A percentile compares a stretch with the other conserved stretches of the same genome.
These are phyloP conservation scores for Hyposmocoma kahamanoa DNA, from an alignment of 1,140 invertebrate species.

Conservation along the genomic window DNA sequence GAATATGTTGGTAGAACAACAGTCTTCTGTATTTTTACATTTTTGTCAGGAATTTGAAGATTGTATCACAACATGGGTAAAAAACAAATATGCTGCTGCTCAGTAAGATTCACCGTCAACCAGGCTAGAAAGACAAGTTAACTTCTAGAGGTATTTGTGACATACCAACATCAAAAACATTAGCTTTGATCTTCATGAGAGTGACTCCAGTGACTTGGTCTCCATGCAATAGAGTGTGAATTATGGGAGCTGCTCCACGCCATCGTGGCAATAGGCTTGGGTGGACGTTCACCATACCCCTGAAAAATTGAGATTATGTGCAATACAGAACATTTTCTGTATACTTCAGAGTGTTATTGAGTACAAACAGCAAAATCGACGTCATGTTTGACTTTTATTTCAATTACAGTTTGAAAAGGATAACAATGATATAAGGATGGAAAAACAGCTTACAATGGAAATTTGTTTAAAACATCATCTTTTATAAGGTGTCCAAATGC, in stretches of 20 bases:
- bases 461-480: slow-evolving; percentile 47
- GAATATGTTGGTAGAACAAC: too few species aligned
- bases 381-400: background rate
- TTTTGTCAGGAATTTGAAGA: too few species aligned
- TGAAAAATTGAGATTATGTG: slow-evolving; percentile 54
- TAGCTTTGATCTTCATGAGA: slow-evolving; percentile 90
- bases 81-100: too few species aligned
- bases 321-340: background rate
- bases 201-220: slow-evolving; percentile 89
- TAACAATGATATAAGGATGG: background rate
- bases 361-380: background rate
- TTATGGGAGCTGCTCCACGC: slow-evolving; percentile 92
- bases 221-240: slow-evolving; percentile 84
- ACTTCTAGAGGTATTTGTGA: slow-evolving; percentile 10
- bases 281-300: slow-evolving; percentile 95
- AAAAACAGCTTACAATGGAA: slow-evolving; percentile 51
- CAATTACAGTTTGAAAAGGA: background rate
- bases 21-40: too few species aligned
- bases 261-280: slow-evolving; percentile 93
- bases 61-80: too few species aligned
- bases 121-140: too few species aligned
- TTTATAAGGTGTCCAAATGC: slow-evolving; percentile 63
- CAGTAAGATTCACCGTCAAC: too few species aligned
- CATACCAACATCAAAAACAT: slow-evolving; percentile 90
- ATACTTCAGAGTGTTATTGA: too few species aligned